Percentiles rank a stretch among this genome's conserved stretches.
Conservation (phyloP, 1,140 invertebrate genomes). For the Diachasma alloeum region DNA sequence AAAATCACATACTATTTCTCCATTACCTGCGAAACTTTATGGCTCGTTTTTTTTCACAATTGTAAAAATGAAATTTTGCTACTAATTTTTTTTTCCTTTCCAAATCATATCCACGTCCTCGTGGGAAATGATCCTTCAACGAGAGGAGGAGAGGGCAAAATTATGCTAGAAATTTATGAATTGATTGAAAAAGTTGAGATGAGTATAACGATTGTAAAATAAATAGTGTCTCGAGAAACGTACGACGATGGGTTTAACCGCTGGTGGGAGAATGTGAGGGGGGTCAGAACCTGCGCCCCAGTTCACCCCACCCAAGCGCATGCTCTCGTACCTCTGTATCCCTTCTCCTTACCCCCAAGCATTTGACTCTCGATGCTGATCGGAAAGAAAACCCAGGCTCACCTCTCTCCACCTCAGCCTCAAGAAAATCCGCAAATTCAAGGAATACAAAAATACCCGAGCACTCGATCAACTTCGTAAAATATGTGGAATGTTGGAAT, state of each 20-base stretch:
- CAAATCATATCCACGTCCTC: too few species aligned
- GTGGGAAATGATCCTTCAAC: too few species aligned
- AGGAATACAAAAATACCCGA: neutral
- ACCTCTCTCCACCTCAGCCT: neutral
- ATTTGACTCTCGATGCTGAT: neutral
- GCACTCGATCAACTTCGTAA: neutral
- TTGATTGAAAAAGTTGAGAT: neutral
- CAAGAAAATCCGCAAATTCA: neutral
- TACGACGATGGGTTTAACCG: constrained; percentile 4
- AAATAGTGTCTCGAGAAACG: neutral
- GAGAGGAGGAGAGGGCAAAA: too few species aligned
- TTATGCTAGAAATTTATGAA: neutral
- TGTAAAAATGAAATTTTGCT: neutral
- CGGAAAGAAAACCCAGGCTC: neutral
- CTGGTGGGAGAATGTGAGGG: constrained; percentile 38
- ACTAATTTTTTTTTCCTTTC: too few species aligned
- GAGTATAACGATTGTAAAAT: neutral
- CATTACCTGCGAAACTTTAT: neutral
- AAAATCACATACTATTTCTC: neutral
- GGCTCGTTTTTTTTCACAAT: neutral
- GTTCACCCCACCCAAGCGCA: constrained; percentile 54
- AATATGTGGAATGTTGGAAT: neutral
- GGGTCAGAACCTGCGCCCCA: constrained; percentile 58
- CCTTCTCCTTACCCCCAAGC: constrained; percentile 6
- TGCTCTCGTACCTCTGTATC: constrained; percentile 41